A percentile compares a stretch with the other conserved stretches of the same genome.
Evolutionary conservation across 1,140 invertebrate species (phyloP).

Genomic region (Drosophila varians): DNA sequence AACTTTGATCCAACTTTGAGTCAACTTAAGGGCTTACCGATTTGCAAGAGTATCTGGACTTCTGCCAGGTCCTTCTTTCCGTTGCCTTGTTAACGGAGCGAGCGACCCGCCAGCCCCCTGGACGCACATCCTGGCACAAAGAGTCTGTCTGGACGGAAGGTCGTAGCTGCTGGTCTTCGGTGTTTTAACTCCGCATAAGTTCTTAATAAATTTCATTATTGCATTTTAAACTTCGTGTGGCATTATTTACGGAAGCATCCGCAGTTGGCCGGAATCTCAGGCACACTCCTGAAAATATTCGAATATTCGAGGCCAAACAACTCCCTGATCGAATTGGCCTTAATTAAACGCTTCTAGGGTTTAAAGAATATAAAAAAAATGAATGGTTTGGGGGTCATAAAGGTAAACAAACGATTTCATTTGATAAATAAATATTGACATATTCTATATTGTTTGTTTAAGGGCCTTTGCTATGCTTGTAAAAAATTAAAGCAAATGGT

Average conservation of each 20-base stretch:
- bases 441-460: not conserved
- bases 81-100: not conserved
- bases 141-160: slow-evolving; percentile 14
- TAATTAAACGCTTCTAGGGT: slow-evolving; percentile 2
- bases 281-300: not conserved
- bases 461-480: not conserved
- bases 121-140: not conserved
- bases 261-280: slow-evolving; percentile 17
- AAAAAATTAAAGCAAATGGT: not conserved
- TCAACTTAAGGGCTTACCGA: slow-evolving; percentile 22
- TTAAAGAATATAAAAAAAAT: not conserved
- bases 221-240: slow-evolving; percentile 52
- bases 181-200: slow-evolving; percentile 57
- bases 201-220: slow-evolving; percentile 64
- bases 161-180: slow-evolving; percentile 26
- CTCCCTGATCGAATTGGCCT: slow-evolving; percentile 23
- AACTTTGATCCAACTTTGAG: slow-evolving; percentile 32
- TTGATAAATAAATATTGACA: not conserved
- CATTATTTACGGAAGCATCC: slow-evolving; percentile 46
- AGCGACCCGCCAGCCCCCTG: not conserved
- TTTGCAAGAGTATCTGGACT: slow-evolving; percentile 41
- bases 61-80: slow-evolving; percentile 16
- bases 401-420: not conserved
- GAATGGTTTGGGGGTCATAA: too few species aligned
- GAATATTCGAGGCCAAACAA: not conserved